Conservation (phyloP, 2,888 invertebrate genomes). For the Plebejus argus region DNA sequence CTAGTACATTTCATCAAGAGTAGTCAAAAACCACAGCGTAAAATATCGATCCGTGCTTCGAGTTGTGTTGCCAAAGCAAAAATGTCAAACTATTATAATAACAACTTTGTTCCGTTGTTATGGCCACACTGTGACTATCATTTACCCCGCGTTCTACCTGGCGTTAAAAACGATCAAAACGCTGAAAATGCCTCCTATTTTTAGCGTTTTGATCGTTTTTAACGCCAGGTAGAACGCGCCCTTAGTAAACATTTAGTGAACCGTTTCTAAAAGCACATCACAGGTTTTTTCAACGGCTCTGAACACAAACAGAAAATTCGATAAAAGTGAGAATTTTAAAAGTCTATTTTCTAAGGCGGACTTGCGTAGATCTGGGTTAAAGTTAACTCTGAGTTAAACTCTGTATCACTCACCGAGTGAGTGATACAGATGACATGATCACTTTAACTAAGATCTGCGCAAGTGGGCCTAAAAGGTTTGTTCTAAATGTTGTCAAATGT, state of each 20-base stretch:
- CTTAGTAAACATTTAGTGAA: not conserved
- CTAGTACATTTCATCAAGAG: not conserved
- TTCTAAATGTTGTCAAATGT: not conserved
- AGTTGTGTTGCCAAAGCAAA: not conserved
- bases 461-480: too few relatives aligned
- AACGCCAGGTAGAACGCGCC: too few relatives aligned
- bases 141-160: too few relatives aligned
- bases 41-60: not conserved
- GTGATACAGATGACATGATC: too few relatives aligned
- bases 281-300: not conserved
- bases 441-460: too few relatives aligned
- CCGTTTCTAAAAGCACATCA: not conserved
- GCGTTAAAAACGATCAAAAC: too few relatives aligned
- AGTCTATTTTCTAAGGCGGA: not conserved
- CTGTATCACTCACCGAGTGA: too few relatives aligned
- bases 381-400: too few relatives aligned
- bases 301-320: not conserved
- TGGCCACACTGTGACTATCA: not conserved
- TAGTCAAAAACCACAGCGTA: constrained; percentile 18
- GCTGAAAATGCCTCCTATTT: too few relatives aligned
- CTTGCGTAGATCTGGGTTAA: too few relatives aligned
- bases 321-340: not conserved
- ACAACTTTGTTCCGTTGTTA: not conserved
- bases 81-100: not conserved
- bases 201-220: too few relatives aligned